Conservation (phyloP, 1,140 invertebrate species). For the Brachionus rubens region DNA sequence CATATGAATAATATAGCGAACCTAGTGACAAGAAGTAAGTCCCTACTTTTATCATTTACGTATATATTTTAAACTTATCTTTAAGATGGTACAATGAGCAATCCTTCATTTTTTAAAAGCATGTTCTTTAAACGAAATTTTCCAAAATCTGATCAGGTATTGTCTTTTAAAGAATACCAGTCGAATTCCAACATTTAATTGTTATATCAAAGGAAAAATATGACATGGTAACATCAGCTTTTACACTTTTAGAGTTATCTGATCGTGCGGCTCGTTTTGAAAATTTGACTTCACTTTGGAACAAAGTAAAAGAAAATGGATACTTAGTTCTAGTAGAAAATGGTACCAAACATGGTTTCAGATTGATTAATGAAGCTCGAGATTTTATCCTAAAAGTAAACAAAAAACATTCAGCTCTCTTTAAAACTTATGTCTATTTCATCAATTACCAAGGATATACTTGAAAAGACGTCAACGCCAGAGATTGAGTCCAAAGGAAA, state of each 20-base stretch:
- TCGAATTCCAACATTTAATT: background rate
- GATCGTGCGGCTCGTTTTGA: slow-evolving; percentile 3
- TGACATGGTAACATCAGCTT: slow-evolving; percentile 16
- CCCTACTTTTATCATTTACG: background rate
- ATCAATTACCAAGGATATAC: background rate
- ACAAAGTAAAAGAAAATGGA: slow-evolving; percentile 37
- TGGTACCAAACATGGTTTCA: slow-evolving; percentile 32
- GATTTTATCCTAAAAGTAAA: slow-evolving; percentile 31
- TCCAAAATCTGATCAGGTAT: slow-evolving; percentile 13
- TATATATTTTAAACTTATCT: background rate
- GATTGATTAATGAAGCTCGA: slow-evolving; percentile 28
- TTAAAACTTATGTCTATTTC: too few relatives aligned
- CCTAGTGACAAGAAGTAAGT: slow-evolving; percentile 11
- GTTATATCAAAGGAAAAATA: slow-evolving; percentile 1
- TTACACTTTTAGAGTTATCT: slow-evolving; percentile 23
- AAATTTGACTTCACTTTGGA: background rate
- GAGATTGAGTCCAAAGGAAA: too few relatives aligned
- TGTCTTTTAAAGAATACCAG: background rate
- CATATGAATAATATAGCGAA: slow-evolving; percentile 30
- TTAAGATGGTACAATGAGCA: background rate
- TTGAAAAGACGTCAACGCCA: too few relatives aligned
- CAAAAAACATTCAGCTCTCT: too few relatives aligned
- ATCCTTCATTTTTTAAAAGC: slow-evolving; percentile 7
- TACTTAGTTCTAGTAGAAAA: slow-evolving; percentile 38
- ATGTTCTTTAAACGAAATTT: slow-evolving; percentile 36